Evolutionary conservation across 2,888 invertebrate genomes (phyloP).

Genomic region (Tinea trinotella): DNA sequence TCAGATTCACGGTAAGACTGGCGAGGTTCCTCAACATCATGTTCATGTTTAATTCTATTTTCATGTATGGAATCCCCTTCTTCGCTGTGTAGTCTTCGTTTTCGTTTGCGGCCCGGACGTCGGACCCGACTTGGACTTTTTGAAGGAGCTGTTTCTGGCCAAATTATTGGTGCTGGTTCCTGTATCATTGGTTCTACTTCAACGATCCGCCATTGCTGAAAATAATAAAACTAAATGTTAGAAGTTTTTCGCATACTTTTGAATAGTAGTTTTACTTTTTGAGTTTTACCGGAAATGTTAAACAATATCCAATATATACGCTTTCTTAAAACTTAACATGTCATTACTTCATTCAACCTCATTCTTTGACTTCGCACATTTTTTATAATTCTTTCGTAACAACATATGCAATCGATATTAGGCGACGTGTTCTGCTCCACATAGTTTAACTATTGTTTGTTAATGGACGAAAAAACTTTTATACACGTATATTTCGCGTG

Average conservation of each 20-base stretch:
- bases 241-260: too few relatives aligned
- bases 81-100: conserved; percentile 71
- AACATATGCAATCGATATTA: conserved; percentile 21
- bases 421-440: conserved; percentile 39
- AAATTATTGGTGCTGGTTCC: conserved; percentile 33
- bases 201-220: conserved; percentile 69
- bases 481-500: conserved; percentile 11
- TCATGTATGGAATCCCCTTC: conserved; percentile 30
- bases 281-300: too few relatives aligned
- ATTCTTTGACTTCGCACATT: conserved; percentile 1
- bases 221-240: conserved; percentile 26
- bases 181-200: conserved; percentile 40
- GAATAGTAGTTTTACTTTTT: too few relatives aligned
- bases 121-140: conserved; percentile 59
- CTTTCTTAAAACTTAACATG: neutral
- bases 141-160: conserved; percentile 44
- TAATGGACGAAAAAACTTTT: conserved; percentile 30
- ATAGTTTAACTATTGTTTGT: conserved; percentile 34
- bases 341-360: conserved; percentile 11
- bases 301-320: neutral
- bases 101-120: conserved; percentile 70
- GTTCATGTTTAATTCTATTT: neutral
- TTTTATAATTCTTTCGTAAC: conserved; percentile 26
- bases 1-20: conserved; percentile 20
- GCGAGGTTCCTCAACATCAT: conserved; percentile 17